Evolutionary conservation across 2,888 invertebrate genomes (phyloP), one percentile per base, ranked within the genome.

Genomic region (Cryptophagus acutangulus): DNA sequence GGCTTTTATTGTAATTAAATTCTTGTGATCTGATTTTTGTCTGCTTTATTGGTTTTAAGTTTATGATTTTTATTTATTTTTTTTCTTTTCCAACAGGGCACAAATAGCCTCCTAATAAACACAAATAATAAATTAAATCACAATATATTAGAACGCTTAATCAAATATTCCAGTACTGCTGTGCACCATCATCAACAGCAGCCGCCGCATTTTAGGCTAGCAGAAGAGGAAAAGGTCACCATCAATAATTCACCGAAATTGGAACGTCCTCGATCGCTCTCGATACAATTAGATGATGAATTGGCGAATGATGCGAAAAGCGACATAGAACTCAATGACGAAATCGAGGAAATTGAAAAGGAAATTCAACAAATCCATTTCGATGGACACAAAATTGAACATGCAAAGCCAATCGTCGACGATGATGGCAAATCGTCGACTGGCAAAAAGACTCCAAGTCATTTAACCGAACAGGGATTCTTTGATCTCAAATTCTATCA

Each of bases 401-500:
- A 24, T 38, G 25, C 13, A 37, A 6, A 28, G 35, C 5, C 18
- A 37, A 9, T 12, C 28, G 5, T 30, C 14, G 3, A n/a, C 17
- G 13, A 31, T 28, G 24, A 9, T 15, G 20, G 9, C n/a, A 38
- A 15, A 14, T 37, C 37, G 40, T 38, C 8, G 25, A 34, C 9
- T 26, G 39, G 18, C 8, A 24, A 39, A 33, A 69, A 69, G 44
- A 66, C 64, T 25, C 65, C 70, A 20, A 66, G 65, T 54, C 67
- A 69, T 49, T 55, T 71, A 34, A 82, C 82, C 13, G 78, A 79
- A 34, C 77, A 78, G 57, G 83, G 82, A 29, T 84, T 77, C 65
- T 77, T 84, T 54, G 85, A 86, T 69, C 73, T 86, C 29, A 86
- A 86, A 63, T 85, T 84, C 69, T 83, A 82, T 66, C 85, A 85